Conservation (phyloP, 2,113 vertebrate genomes). For the Cettia cetti region DNA sequence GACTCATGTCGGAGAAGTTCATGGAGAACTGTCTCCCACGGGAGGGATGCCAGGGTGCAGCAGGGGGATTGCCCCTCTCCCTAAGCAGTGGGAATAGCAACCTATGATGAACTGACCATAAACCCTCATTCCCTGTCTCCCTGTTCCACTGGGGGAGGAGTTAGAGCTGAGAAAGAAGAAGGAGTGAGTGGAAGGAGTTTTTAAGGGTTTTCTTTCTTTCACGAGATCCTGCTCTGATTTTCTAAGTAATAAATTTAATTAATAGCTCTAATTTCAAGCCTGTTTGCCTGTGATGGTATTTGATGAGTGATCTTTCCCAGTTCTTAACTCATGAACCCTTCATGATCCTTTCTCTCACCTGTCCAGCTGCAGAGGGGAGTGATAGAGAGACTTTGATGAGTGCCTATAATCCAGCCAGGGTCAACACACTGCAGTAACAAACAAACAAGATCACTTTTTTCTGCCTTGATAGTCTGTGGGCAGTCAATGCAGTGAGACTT, state of each 20-base stretch:
- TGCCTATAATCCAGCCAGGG: neutral
- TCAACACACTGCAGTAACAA: neutral
- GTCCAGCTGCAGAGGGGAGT: neutral
- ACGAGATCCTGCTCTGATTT: neutral
- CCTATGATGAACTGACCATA: neutral
- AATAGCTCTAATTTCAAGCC: neutral
- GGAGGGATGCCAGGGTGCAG: rapidly evolving
- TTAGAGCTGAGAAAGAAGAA: neutral
- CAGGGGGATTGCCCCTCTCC: neutral
- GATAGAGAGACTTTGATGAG: neutral
- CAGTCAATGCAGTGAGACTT: neutral
- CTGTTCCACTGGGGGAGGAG: neutral
- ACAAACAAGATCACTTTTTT: neutral
- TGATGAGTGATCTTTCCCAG: rapidly evolving
- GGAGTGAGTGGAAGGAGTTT: neutral
- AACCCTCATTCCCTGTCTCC: neutral
- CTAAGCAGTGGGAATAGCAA: neutral
- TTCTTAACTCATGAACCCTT: neutral
- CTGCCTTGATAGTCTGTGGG: neutral
- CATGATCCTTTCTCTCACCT: neutral
- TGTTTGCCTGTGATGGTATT: neutral
- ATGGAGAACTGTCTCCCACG: neutral
- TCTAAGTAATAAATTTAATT: neutral
- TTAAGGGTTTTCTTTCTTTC: neutral
- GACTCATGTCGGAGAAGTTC: neutral